A percentile compares a stretch with the other conserved stretches of the same genome.
Conservation (phyloP, 2,888 invertebrate genomes). For the Ophion ventricosus region DNA sequence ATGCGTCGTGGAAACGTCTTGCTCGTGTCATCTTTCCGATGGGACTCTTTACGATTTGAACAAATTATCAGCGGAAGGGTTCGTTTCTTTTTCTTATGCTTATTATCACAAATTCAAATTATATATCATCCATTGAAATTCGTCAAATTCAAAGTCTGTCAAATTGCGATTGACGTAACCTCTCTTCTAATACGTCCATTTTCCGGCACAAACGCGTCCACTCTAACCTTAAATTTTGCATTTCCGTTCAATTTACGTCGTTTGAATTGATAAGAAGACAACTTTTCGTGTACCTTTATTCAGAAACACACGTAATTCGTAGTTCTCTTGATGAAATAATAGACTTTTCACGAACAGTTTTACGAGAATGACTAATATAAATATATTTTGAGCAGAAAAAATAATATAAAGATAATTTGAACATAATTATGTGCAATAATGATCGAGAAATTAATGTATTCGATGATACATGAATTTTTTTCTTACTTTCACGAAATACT, state of each 20-base stretch:
- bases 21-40: constrained; percentile 60
- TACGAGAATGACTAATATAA: too few relatives aligned
- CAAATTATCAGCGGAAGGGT: constrained; percentile 53
- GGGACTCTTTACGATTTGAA: constrained; percentile 61
- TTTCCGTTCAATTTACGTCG: background rate
- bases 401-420: too few relatives aligned
- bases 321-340: background rate
- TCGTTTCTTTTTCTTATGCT: constrained; percentile 28
- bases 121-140: background rate
- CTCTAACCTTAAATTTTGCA: background rate
- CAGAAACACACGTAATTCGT: background rate
- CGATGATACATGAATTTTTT: too few relatives aligned
- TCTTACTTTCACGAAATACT: too few relatives aligned
- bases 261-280: background rate
- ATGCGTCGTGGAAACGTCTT: constrained; percentile 54
- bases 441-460: too few relatives aligned
- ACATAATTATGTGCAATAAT: too few relatives aligned
- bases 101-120: background rate
- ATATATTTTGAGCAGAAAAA: too few relatives aligned
- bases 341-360: too few relatives aligned
- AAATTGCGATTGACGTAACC: background rate
- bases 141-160: background rate
- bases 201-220: background rate
- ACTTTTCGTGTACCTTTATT: background rate
- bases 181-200: background rate